phyloP scores from a whole-genome alignment of 1,140 invertebrate genomes.

The Batillaria attramentaria region DNA sequence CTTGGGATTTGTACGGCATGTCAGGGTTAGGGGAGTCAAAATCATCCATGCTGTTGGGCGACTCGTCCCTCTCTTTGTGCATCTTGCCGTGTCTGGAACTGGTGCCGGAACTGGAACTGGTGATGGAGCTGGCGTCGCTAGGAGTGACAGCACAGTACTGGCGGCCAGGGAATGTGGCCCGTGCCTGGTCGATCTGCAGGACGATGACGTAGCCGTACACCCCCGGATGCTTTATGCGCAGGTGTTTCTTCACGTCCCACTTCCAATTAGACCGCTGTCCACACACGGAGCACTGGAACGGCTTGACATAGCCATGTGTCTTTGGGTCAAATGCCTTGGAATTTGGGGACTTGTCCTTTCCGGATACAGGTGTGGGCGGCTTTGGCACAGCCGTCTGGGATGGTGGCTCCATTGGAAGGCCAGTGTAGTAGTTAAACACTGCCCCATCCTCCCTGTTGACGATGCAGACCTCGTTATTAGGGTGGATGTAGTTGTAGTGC shows the following conservation, averaged over 20 bases:
- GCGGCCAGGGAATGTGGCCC: slow-evolving; percentile 79
- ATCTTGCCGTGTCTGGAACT: slow-evolving; percentile 31
- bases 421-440: slow-evolving; percentile 45
- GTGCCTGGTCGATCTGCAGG: slow-evolving; percentile 90
- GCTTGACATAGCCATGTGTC: slow-evolving; percentile 71
- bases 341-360: background rate
- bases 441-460: slow-evolving; percentile 53
- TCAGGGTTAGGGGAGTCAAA: no score
- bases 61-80: background rate
- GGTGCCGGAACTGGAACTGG: background rate
- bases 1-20: slow-evolving; percentile 22
- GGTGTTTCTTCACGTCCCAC: slow-evolving; percentile 87
- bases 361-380: slow-evolving; percentile 10
- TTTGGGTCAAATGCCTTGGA: slow-evolving; percentile 42
- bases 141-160: background rate
- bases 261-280: slow-evolving; percentile 94
- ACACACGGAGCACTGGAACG: slow-evolving; percentile 95
- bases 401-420: background rate
- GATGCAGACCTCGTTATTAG: slow-evolving; percentile 60
- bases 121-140: background rate
- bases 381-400: background rate
- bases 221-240: slow-evolving; percentile 56
- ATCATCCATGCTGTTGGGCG: background rate
- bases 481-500: slow-evolving; percentile 66
- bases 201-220: slow-evolving; percentile 78